Percentiles rank a stretch among this genome's conserved stretches.
phyloP scores from a whole-genome alignment of 2,797 vertebrate genomes.

The Streptopelia turtur region DNA sequence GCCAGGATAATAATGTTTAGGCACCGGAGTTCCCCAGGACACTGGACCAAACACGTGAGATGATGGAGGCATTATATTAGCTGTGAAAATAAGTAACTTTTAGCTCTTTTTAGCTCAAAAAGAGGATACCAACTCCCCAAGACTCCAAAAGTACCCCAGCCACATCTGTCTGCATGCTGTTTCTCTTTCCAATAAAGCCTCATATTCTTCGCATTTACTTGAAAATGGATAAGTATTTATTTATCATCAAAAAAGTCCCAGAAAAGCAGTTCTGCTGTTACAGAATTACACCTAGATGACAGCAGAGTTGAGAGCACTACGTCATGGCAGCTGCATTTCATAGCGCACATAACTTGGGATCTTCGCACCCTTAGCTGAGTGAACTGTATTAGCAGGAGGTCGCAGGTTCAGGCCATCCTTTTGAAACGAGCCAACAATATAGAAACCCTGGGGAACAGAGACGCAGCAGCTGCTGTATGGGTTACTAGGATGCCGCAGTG shows the following conservation, averaged over 20 bases:
- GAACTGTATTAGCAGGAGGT: not conserved
- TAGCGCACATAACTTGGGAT: not conserved
- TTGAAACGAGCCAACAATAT: not conserved
- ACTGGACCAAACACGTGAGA: constrained; percentile 82
- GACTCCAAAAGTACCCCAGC: not conserved
- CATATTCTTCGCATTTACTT: not conserved
- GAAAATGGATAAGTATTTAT: not conserved
- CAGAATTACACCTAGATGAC: not conserved
- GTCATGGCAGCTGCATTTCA: not conserved
- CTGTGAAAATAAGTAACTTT: constrained; percentile 63
- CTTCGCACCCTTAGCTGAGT: not conserved
- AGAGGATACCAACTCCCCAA: not conserved
- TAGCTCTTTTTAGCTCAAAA: not conserved
- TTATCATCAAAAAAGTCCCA: not conserved
- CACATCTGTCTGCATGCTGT: not conserved
- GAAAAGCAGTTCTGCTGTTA: not conserved
- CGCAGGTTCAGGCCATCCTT: not conserved
- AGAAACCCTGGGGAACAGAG: not conserved
- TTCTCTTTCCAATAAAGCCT: not conserved
- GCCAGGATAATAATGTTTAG: constrained; percentile 84
- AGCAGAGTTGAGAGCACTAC: not conserved
- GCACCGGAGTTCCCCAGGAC: constrained; percentile 86
- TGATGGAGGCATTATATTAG: constrained; percentile 85
- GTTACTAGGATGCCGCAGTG: not conserved
- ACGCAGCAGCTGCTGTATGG: not conserved